phyloP scores from a whole-genome alignment of 2,113 vertebrate species.

The Grantiella picta region DNA sequence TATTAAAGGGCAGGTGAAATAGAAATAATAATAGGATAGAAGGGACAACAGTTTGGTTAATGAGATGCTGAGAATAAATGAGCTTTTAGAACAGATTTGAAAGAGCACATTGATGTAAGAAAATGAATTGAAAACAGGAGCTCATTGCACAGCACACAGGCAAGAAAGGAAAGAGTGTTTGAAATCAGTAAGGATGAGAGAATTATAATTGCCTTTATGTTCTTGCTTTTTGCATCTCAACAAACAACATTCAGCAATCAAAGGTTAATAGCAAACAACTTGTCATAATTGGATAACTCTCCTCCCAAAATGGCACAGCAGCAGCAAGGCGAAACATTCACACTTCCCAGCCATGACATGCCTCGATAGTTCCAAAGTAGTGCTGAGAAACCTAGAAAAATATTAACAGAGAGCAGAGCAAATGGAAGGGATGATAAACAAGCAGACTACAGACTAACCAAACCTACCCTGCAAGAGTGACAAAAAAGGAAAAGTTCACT shows the following conservation, averaged over 20 bases:
- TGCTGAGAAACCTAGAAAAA: not conserved
- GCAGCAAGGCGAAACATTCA: not conserved
- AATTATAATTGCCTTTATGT: constrained; percentile 45
- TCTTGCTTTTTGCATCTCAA: constrained; percentile 19
- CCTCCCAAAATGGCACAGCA: constrained; percentile 14
- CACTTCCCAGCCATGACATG: not conserved
- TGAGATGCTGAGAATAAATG: constrained; percentile 10
- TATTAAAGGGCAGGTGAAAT: not conserved
- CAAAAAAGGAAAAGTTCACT: not conserved
- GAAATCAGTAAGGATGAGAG: constrained; percentile 39
- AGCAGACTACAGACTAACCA: not conserved
- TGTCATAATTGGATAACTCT: constrained; percentile 29
- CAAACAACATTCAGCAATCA: constrained; percentile 13
- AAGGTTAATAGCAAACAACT: constrained; percentile 50
- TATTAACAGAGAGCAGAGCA: not conserved
- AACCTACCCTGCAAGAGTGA: not conserved
- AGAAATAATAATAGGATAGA: not conserved
- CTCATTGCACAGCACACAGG: not conserved
- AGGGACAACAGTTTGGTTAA: not conserved
- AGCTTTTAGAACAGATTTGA: constrained; percentile 25
- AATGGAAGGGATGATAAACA: not conserved
- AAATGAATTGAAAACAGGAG: constrained; percentile 15
- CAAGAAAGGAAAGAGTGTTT: not conserved
- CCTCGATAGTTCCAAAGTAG: constrained; percentile 9
- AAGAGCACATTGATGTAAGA: not conserved